A percentile compares a stretch with the other conserved stretches of the same genome.
phyloP scores from a whole-genome alignment of 2,888 invertebrate species.

The Volucella inanis region DNA sequence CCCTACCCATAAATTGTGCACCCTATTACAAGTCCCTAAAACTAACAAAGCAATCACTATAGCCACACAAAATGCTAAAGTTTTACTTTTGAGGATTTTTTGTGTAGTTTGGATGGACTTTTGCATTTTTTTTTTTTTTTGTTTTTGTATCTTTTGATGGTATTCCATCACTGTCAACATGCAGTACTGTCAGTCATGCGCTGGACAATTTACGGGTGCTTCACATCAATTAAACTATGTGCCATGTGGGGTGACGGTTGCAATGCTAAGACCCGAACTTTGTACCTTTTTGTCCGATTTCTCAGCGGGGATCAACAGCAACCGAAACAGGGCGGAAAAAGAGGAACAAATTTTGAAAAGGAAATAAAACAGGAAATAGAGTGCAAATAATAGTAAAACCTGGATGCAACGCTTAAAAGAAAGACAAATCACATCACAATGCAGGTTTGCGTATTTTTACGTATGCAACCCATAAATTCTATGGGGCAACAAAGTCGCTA shows the following conservation, averaged over 20 bases:
- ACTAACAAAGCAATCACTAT: slow-evolving; percentile 64
- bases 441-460: slow-evolving; percentile 75
- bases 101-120: slow-evolving; percentile 12
- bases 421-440: slow-evolving; percentile 75
- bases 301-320: background rate
- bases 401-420: slow-evolving; percentile 72
- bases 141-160: slow-evolving; percentile 10
- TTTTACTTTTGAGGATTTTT: slow-evolving; percentile 5
- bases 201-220: slow-evolving; percentile 70
- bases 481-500: slow-evolving; percentile 73
- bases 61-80: slow-evolving; percentile 21
- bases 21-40: slow-evolving; percentile 21
- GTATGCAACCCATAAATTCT: slow-evolving; percentile 74
- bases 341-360: background rate
- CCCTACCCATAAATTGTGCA: slow-evolving; percentile 2
- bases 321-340: background rate
- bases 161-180: slow-evolving; percentile 72
- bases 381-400: slow-evolving; percentile 69
- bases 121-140: slow-evolving; percentile 33
- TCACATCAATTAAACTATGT: slow-evolving; percentile 72
- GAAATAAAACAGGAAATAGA: slow-evolving; percentile 13
- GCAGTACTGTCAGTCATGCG: slow-evolving; percentile 62
- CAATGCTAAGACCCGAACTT: slow-evolving; percentile 56
- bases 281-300: slow-evolving; percentile 25
- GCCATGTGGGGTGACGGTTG: slow-evolving; percentile 3